Evolutionary conservation across 2,888 invertebrate genomes (phyloP), one percentile per base, ranked within the genome.

Genomic region (Leptinotarsa haldemani): DNA sequence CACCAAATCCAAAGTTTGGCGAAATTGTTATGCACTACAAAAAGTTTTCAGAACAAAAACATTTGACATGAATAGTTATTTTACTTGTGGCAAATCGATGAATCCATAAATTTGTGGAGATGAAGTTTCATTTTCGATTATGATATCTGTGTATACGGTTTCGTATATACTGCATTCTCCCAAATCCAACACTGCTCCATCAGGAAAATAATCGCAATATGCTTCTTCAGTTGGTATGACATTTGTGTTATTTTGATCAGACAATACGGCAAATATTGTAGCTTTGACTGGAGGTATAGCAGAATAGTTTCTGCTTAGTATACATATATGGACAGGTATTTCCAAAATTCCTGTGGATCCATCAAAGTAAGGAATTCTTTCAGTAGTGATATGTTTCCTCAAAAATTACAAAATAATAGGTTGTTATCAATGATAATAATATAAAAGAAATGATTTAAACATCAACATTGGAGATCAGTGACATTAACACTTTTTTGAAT

Each of bases 1-100:
- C 74, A 15, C 78, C 76, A 61, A 79, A 81, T 18, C 82, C 82
- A 20, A 75, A 79, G 53, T 80, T 80, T 12, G 81, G 82, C 15
- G 69, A 70, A 52, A 82, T 69, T 9, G 75, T 78, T n/a, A 81
- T 16, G 63, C 71, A 78, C 80, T 80, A 65, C 52, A 78, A 78
- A 63, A 63, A 40, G 18, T 25, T 65, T 7, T 58, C 58, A 18
- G 12, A 58, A 22, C 13, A 22, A 20, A 58, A 25, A 58, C 13
- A 18, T 25, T 25, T 25, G n/a, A n/a, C 16, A 15, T 48, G n/a
- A 30, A 16, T 16, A 15, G 40, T 48, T 50, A 0, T 48, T 58
- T 66, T 77, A 82, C 82, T 75, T 77, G 61, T 47, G 82, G 82
- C 22, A 82, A 40, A 74, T 82, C 75, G 15, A 76, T 25, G 52